A percentile compares a stretch with the other conserved stretches of the same genome.
Conservation (phyloP, 2,797 vertebrate species). For the Chaetodon trifasciatus region DNA sequence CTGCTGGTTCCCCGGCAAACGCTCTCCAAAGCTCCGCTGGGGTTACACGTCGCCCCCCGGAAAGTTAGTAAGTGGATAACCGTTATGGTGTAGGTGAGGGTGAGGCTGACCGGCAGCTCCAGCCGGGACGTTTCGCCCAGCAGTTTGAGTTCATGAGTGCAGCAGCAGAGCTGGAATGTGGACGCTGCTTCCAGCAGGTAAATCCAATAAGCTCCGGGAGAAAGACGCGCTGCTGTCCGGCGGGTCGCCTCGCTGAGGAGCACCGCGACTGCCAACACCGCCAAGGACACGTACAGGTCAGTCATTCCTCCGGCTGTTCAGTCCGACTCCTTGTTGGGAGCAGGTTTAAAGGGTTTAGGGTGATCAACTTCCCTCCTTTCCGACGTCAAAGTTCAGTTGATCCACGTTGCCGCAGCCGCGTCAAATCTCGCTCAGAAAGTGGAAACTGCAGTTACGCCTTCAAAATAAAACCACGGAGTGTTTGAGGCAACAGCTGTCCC, state of each 20-base stretch:
- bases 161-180: constrained; percentile 91
- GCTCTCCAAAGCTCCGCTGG: constrained; percentile 80
- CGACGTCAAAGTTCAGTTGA: constrained; percentile 22
- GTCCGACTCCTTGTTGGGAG: rapidly evolving
- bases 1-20: constrained; percentile 66
- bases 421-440: neutral
- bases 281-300: constrained; percentile 78
- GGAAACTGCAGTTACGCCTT: neutral
- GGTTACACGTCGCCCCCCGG: constrained; percentile 84
- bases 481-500: neutral
- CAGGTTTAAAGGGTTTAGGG: neutral
- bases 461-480: constrained; percentile 41
- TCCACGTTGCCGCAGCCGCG: constrained; percentile 21
- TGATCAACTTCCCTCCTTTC: neutral
- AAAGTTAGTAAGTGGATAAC: constrained; percentile 87
- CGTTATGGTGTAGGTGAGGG: constrained; percentile 85
- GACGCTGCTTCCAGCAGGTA: constrained; percentile 84
- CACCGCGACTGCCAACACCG: constrained; percentile 75
- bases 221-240: constrained; percentile 18
- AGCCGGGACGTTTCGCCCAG: constrained; percentile 69
- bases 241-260: constrained; percentile 72
- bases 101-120: constrained; percentile 72
- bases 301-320: constrained; percentile 30
- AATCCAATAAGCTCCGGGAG: constrained; percentile 29
- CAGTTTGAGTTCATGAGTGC: constrained; percentile 88